A percentile compares a stretch with the other conserved stretches of the same genome.
Evolutionary conservation across 2,797 vertebrate species (phyloP).

Genomic region (Malacoctenus gilli): DNA sequence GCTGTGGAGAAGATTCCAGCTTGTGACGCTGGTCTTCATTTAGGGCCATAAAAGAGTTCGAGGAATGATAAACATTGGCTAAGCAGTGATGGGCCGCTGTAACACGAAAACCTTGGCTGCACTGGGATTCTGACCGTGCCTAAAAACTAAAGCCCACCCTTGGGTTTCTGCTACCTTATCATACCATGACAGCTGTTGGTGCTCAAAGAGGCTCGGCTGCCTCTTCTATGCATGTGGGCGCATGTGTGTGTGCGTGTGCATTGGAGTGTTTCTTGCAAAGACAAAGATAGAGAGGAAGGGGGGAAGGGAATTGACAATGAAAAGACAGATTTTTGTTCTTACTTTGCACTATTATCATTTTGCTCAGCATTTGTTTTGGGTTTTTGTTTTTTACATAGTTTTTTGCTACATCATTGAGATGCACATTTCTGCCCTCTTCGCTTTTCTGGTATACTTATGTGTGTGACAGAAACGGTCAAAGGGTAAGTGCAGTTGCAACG

Average conservation of each 20-base stretch:
- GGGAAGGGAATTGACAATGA: too few relatives aligned
- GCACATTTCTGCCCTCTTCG: too few relatives aligned
- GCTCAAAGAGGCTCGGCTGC: constrained; percentile 58
- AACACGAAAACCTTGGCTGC: constrained; percentile 34
- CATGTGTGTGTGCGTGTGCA: neutral
- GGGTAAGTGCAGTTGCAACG: too few relatives aligned
- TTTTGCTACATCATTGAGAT: too few relatives aligned
- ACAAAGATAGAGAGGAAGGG: constrained; percentile 8
- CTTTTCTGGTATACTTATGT: too few relatives aligned
- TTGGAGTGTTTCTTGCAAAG: constrained; percentile 28
- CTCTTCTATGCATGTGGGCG: constrained; percentile 15
- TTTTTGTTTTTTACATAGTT: too few relatives aligned
- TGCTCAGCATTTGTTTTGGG: too few relatives aligned
- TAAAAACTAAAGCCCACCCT: constrained; percentile 52
- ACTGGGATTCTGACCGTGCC: constrained; percentile 51
- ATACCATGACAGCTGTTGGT: constrained; percentile 68
- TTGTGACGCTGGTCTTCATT: constrained; percentile 56
- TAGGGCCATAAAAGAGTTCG: constrained; percentile 49
- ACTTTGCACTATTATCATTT: too few relatives aligned
- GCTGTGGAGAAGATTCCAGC: constrained; percentile 33
- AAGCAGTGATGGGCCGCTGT: constrained; percentile 39
- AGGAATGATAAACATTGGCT: constrained; percentile 54
- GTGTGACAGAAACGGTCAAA: too few relatives aligned
- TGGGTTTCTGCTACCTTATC: constrained; percentile 71
- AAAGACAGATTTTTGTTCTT: too few relatives aligned